A percentile compares a stretch with the other conserved stretches of the same genome.
Evolutionary conservation across 1,140 invertebrate species (phyloP).

Genomic region (Steinernema khuongi): DNA sequence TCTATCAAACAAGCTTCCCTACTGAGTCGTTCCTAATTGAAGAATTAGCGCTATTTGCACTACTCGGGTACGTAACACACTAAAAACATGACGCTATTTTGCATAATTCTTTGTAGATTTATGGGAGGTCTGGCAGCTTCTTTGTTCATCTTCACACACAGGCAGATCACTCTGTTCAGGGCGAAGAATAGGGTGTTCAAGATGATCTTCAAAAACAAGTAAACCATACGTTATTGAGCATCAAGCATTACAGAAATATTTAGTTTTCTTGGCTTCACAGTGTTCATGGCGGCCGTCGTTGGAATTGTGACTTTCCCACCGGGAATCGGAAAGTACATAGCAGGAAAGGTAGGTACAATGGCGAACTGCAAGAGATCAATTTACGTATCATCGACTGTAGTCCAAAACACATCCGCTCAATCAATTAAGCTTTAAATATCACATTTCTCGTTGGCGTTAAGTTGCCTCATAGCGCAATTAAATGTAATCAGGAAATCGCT

Average conservation of each 20-base stretch:
- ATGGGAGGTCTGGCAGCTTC: constrained; percentile 80
- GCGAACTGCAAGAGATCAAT: neutral
- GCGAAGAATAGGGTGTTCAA: constrained; percentile 32
- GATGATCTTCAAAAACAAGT: constrained; percentile 38
- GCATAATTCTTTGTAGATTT: constrained; percentile 64
- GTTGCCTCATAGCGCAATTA: neutral
- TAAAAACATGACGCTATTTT: constrained; percentile 17
- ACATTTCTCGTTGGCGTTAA: no score
- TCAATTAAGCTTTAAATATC: no score
- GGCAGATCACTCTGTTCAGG: constrained; percentile 60
- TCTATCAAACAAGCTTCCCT: constrained; percentile 85
- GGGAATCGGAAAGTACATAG: constrained; percentile 33
- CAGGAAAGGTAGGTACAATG: constrained; percentile 19
- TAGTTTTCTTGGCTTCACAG: constrained; percentile 32
- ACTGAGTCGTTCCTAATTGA: constrained; percentile 94
- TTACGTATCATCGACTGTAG: no score
- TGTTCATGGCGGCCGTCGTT: constrained; percentile 34
- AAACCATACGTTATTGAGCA: neutral
- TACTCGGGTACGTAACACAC: constrained; percentile 73
- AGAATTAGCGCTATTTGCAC: constrained; percentile 83
- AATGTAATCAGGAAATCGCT: neutral
- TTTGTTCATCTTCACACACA: constrained; percentile 83
- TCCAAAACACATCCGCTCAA: no score
- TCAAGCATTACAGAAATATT: neutral
- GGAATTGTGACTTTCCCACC: constrained; percentile 32